Conservation (phyloP, 2,888 invertebrate genomes). For the Caenorhabditis zanzibari region DNA sequence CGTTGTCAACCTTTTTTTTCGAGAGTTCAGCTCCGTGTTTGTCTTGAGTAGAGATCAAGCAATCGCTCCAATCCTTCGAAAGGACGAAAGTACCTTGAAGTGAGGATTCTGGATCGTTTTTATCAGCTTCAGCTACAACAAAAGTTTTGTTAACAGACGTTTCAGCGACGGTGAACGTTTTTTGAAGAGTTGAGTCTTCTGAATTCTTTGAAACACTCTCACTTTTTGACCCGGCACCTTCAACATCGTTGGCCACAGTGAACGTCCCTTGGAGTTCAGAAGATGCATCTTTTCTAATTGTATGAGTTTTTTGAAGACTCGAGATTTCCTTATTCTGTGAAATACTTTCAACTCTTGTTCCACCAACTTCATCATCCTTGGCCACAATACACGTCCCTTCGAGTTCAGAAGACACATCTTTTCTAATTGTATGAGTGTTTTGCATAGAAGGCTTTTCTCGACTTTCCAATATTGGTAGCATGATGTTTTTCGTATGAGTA, state of each 20-base stretch:
- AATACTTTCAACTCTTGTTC: neutral
- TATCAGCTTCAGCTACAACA: too few species aligned
- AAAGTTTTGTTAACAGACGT: too few species aligned
- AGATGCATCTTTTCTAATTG: neutral
- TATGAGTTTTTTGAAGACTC: conserved; percentile 48
- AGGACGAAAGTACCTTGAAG: too few species aligned
- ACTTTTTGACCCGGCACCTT: neutral
- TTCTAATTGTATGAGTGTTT: conserved; percentile 31
- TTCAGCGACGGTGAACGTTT: conserved; percentile 14
- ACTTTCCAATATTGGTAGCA: conserved; percentile 4
- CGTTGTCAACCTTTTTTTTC: too few species aligned
- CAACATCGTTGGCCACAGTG: neutral
- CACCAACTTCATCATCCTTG: neutral
- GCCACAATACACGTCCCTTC: neutral
- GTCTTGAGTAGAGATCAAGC: too few species aligned
- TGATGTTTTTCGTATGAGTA: conserved; percentile 13
- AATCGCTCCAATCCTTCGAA: too few species aligned
- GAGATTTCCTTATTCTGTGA: neutral
- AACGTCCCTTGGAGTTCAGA: neutral
- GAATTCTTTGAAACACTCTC: neutral
- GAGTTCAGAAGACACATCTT: neutral
- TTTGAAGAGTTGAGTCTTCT: conserved; percentile 17
- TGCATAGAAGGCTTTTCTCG: neutral
- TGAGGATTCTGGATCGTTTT: too few species aligned
- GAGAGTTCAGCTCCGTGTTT: too few species aligned